Base-by-base conservation (phyloP, 1,140 invertebrate genomes). In the Macrosteles quadrilineatus region DNA sequence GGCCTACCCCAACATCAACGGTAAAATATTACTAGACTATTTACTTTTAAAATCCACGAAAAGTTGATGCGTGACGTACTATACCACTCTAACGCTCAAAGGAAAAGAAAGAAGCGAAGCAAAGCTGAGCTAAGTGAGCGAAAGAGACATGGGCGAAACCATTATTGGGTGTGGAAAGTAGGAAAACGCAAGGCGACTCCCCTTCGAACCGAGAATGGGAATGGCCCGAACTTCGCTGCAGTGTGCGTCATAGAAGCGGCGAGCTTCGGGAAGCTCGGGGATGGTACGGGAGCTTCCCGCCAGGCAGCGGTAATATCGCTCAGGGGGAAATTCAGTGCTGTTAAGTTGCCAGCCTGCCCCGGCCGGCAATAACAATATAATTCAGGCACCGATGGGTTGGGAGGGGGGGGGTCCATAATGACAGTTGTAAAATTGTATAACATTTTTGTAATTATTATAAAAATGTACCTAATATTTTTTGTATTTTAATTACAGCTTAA, bases 91-190 rank as follows among this genome's bases (percentile, higher is more conserved):
- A 50, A 17, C 47, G 47, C n/a, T 19, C 47, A 50, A 50, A 50
- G 47, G 47, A 50, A 50, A 50, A 50, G 47, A 50, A 50, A 50
- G 47, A 50, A 50, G 47, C 47, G 21, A 50, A n/a, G 6, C n/a
- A 50, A 50, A n/a, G n/a, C n/a, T n/a, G n/a, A n/a, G n/a, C n/a
- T n/a, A n/a, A 50, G 47, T 50, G 47, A 50, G 21, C 47, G 47
- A 50, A 50, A 50, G 47, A 50, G 47, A 50, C 47, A 50, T 50
- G 47, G 47, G 47, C 47, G 47, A 50, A 50, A 50, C 47, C 47
- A 50, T 50, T 50, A 50, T 50, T 50, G 68, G 57, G 57, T 32
- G 53, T 31, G 68, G 68, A 63, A 50, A 50, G 32, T 69, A 36
- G 27, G 31, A 23, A 29, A 36, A 69, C 23, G 50, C 67, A 62